Conservation (phyloP, 2,797 vertebrate genomes). For the Melanotaenia maccullochi region DNA sequence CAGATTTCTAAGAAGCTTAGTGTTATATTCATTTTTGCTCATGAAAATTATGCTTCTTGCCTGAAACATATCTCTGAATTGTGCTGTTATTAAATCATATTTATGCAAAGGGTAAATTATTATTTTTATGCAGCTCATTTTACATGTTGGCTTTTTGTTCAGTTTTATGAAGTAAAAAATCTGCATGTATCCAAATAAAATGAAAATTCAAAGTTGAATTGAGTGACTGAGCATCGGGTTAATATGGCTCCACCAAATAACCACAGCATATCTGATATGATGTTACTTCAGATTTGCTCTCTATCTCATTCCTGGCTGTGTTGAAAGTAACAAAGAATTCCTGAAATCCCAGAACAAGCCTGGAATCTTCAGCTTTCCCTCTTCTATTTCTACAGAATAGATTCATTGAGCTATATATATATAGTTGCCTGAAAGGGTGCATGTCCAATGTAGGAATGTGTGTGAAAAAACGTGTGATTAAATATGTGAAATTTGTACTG, state of each 20-base stretch:
- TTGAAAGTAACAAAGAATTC: not conserved
- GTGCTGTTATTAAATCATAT: not conserved
- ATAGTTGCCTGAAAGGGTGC: not conserved
- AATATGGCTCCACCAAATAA: not conserved
- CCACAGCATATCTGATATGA: not conserved
- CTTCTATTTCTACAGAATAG: not conserved
- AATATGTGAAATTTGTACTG: constrained; percentile 37
- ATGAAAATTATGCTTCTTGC: not conserved
- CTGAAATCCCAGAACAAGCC: not conserved
- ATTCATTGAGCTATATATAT: not conserved
- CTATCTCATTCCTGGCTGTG: not conserved
- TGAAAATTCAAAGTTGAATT: not conserved
- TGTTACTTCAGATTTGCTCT: constrained; percentile 10
- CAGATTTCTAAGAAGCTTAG: not conserved
- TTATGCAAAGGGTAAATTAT: not conserved
- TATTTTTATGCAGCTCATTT: not conserved
- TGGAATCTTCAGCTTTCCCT: not conserved
- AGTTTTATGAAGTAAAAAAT: not conserved
- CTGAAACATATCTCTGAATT: not conserved
- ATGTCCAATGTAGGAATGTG: constrained; percentile 18
- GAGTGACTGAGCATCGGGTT: not conserved
- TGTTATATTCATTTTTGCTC: not conserved
- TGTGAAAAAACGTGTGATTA: constrained; percentile 24
- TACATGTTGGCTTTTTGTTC: not conserved
- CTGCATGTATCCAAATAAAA: not conserved